These are phyloP conservation scores for Diorhabda elongata DNA, from an alignment of 1,140 invertebrate genomes.

Conservation along the genomic window DNA sequence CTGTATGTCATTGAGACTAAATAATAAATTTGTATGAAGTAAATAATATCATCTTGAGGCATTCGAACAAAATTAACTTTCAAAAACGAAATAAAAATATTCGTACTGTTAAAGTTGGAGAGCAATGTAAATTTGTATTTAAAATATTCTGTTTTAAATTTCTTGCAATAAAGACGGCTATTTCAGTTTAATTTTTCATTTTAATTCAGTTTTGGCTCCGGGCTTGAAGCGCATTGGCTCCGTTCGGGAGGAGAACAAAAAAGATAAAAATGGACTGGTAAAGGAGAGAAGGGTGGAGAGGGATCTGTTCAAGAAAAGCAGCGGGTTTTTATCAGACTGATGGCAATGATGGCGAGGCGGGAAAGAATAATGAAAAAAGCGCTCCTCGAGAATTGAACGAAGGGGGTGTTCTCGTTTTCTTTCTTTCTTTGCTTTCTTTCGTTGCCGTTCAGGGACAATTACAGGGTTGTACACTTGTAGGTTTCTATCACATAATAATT, in stretches of 20 bases:
- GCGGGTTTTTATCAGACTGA: constrained; percentile 17
- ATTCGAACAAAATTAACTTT: constrained; percentile 11
- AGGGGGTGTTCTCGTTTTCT: background rate
- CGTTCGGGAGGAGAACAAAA: constrained; percentile 13
- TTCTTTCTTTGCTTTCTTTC: constrained; percentile 5
- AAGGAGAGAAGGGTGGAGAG: background rate
- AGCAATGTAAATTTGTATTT: constrained; percentile 32
- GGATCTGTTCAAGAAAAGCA: constrained; percentile 15
- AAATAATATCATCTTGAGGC: background rate
- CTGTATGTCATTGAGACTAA: too few species aligned
- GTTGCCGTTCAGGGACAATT: constrained; percentile 4
- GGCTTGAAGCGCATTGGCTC: constrained; percentile 27
- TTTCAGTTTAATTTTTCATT: constrained; percentile 43
- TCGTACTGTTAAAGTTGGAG: constrained; percentile 10
- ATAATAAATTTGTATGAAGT: background rate
- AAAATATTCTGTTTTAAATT: constrained; percentile 42
- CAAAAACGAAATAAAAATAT: constrained; percentile 18
- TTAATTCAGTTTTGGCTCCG: constrained; percentile 39
- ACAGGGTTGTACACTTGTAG: background rate
- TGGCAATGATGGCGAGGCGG: background rate
- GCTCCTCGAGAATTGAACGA: background rate
- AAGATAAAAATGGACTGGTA: background rate
- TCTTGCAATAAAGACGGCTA: constrained; percentile 42
- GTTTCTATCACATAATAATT: too few species aligned
- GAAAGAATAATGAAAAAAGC: constrained; percentile 19